Base-by-base conservation (phyloP, 2,888 invertebrate species). In the Halictus quadricinctus region DNA sequence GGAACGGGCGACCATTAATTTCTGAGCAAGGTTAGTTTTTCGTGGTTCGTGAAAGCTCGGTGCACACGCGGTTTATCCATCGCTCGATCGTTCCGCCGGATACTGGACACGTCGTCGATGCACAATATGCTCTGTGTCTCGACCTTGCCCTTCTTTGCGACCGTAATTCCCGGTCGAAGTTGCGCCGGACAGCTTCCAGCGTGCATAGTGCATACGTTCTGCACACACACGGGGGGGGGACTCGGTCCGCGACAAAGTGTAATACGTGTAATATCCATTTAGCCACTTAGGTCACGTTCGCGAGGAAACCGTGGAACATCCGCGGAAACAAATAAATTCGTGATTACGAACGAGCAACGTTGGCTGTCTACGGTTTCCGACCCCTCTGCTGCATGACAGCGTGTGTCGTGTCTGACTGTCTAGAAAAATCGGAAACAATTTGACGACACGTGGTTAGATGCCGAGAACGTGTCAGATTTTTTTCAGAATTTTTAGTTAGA, bases 111-210 rank as follows among this genome's bases (percentile, higher is more conserved):
- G 72, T 70, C 77, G 75, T 75, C 70, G 69, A 74, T 66, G 79
- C 58, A 83, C 76, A 85, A 66, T 79, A 77, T 76, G 66, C 72
- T 70, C 21, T 70, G 54, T 72, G 70, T 76, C 69, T 64, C 85
- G 85, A 79, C 81, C 88, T 90, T 86, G 86, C 79, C 87, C 86
- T 86, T 83, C 79, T 90, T 90, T 72, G 76, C 66, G n/a, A 66
- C 69, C 50, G 48, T 73, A 74, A 83, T 78, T 75, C 73, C 76
- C 72, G 70, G 36, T 54, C 66, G 78, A 21, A 77, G 60, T 80
- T 84, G 88, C 83, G 41, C 43, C 76, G 66, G 76, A 80, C 86
- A 81, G 88, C 80, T 72, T 54, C 66, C 72, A 50, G 69, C 60
- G 64, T 60, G 73, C 46, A 72, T 29, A 21, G 58, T 58, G 58